Percentiles rank a stretch among this genome's conserved stretches.
Conservation (phyloP, 2,113 vertebrate species). For the Paramormyrops kingsleyae region DNA sequence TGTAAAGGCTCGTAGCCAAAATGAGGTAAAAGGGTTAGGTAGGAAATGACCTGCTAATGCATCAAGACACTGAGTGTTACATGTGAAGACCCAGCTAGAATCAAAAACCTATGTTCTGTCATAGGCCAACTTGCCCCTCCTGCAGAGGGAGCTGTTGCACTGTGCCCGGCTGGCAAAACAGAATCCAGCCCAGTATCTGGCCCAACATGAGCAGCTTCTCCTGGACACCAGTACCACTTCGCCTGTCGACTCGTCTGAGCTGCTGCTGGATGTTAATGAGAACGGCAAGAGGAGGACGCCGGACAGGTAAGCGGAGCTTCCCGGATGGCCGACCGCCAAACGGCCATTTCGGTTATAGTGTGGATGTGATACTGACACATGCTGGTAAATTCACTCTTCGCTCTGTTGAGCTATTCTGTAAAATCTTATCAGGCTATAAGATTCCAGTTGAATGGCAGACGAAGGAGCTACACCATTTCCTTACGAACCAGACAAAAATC, state of each 20-base stretch:
- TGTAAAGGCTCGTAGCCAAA: background rate
- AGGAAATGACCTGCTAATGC: conserved; percentile 17
- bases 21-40: background rate
- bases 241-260: conserved; percentile 83
- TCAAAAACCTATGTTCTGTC: conserved; percentile 4
- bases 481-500: background rate
- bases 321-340: background rate
- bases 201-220: conserved; percentile 92
- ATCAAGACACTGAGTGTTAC: background rate
- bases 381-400: background rate
- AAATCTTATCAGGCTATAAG: background rate
- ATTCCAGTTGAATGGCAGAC: background rate
- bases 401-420: background rate
- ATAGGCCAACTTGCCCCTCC: conserved; percentile 87
- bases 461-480: background rate
- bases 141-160: conserved; percentile 92
- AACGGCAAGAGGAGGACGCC: conserved; percentile 88
- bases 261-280: conserved; percentile 86
- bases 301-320: conserved; percentile 70
- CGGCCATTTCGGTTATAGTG: background rate
- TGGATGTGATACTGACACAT: background rate
- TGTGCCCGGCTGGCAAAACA: conserved; percentile 95
- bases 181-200: conserved; percentile 93
- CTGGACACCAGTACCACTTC: conserved; percentile 81
- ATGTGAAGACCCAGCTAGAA: background rate